Evolutionary conservation across 2,888 invertebrate genomes (phyloP), one percentile per base, ranked within the genome.

Genomic region (Sphinx pinastri): DNA sequence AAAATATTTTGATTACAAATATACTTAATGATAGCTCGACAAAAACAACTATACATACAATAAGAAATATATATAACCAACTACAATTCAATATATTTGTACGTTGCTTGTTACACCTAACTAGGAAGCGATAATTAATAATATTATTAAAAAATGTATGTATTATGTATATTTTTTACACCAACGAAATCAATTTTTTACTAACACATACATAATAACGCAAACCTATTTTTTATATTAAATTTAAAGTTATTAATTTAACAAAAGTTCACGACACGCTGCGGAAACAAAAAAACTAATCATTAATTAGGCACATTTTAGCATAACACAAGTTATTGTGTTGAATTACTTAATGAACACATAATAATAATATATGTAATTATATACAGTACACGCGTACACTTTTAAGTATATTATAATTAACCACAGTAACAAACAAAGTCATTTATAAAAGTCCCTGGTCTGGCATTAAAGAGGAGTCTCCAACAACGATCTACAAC

Each of bases 271-370:
- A 63, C 13, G 19, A 63, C 49, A 49, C 49, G 25, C 6, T 16
- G 63, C 49, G 63, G 63, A 49, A 49, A 63, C 63, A 49, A 19
- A 63, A 60, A 60, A 63, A 14, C 6, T 58, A 54, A 13, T 47
- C 19, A 47, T 63, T 63, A 63, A 63, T 63, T 19, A 63, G 16
- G 47, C 47, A 49, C 19, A 49, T 63, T 49, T 60, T 49, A 60
- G 16, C 63, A 19, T 7, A 63, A 16, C 49, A 47, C 45, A 60
- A 60, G 11, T 47, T 45, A 12, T 63, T 19, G 19, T 49, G 49
- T 47, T 13, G 12, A 19, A 63, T 63, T 63, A 63, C 12, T 19
- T 49, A 63, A 45, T 11, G 19, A 55, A 55, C 55, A 63, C 19
- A 63, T 49, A 47, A 49, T 63, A 25, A 63, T 47, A 38, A 38